Base-by-base conservation (phyloP, 2,888 invertebrate genomes). In the Epinotia demarniana region DNA sequence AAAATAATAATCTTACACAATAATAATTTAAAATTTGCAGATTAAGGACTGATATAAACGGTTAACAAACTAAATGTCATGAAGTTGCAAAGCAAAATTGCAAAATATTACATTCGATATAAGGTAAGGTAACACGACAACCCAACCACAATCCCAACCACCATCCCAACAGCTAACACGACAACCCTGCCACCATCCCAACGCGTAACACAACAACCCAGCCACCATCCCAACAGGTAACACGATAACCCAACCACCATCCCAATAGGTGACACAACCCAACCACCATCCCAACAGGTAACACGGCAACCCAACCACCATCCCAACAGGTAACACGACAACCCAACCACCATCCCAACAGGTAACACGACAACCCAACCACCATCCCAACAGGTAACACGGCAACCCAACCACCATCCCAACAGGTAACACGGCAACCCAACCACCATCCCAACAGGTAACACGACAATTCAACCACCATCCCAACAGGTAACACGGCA, bases 261-360 rank as follows among this genome's bases (percentile, higher is more conserved):
- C 27, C 27, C 27, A 27, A 27, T 4, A 27, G 27, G 27, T 27
- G n/a, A n/a, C n/a, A n/a, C n/a, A 27, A 27, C 27, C 27, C 27
- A 4, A 27, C 27, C 95, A 95, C 75, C 91, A 89, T 55, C 80
- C 86, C 62, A 5, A 33, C 33, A 33, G 3, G 5, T 33, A 33
- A 33, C 33, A 4, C 33, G 33, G 6, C 33, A 33, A 33, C 95
- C 89, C 70, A 94, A 92, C 84, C 85, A 93, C 2, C 95, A 95
- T 84, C 95, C 95, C 16, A 95, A 95, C 55, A 95, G 95, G 67
- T 95, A 96, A 79, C 95, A 95, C 0, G 95, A 95, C 81, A 93
- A 89, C 82, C 95, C n/a, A n/a, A n/a, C n/a, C n/a, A 95, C 75
- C 91, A 89, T 57, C 80, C 86, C 62, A 90, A 89, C 80, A 88